Conservation (phyloP, 2,113 vertebrate species). For the Centrocercus urophasianus region DNA sequence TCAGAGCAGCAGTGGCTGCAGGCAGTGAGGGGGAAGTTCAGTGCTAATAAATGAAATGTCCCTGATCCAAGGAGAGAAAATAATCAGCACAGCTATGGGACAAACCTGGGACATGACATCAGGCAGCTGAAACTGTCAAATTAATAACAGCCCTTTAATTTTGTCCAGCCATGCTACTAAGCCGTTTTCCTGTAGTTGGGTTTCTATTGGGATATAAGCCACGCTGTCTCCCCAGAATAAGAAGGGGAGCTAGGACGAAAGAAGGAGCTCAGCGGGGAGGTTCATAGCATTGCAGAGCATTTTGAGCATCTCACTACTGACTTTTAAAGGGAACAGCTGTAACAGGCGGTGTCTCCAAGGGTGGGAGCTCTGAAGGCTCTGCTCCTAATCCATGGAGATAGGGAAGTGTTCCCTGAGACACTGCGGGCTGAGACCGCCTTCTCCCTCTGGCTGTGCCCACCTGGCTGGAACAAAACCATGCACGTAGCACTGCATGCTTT, state of each 20-base stretch:
- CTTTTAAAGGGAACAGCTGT: background rate
- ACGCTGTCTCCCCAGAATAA: background rate
- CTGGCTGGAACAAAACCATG: background rate
- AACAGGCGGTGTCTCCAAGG: background rate
- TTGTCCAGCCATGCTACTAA: constrained; percentile 46
- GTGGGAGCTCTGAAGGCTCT: background rate
- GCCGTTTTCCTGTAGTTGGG: constrained; percentile 18
- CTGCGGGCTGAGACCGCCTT: background rate
- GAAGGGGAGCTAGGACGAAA: background rate
- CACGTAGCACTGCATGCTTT: background rate
- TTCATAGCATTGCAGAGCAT: background rate
- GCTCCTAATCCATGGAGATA: background rate
- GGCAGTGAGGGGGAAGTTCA: constrained; percentile 63
- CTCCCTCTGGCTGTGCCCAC: background rate
- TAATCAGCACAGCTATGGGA: constrained; percentile 63
- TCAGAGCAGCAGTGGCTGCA: constrained; percentile 70
- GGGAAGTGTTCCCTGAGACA: background rate
- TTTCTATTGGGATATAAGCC: background rate
- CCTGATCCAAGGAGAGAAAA: constrained; percentile 70
- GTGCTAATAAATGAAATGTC: constrained; percentile 73
- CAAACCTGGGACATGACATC: constrained; percentile 44
- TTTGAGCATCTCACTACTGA: constrained; percentile 3
- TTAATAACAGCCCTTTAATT: constrained; percentile 63
- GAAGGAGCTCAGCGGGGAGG: background rate
- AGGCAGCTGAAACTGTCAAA: constrained; percentile 51